Conservation (phyloP, 2,888 invertebrate species). For the Apamea sordens region DNA sequence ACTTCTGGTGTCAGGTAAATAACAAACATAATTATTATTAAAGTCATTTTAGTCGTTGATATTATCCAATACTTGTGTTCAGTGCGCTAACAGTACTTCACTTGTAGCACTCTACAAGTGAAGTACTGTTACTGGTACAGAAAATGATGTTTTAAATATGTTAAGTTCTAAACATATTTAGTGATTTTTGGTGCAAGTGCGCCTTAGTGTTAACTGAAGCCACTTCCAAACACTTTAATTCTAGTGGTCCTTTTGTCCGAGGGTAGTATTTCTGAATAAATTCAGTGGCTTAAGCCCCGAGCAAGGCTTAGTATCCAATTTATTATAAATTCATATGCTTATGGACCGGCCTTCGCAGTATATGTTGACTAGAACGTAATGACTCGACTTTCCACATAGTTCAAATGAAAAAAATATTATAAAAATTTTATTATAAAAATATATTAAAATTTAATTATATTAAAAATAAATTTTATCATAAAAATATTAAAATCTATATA, state of each 20-base stretch:
- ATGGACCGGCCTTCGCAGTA: slow-evolving; percentile 52
- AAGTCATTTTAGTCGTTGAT: too few species aligned
- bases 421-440: too few species aligned
- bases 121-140: too few species aligned
- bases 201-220: neutral
- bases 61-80: too few species aligned
- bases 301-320: slow-evolving; percentile 72
- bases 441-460: too few species aligned
- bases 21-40: too few species aligned
- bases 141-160: neutral
- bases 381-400: slow-evolving; percentile 1
- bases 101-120: too few species aligned
- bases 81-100: too few species aligned
- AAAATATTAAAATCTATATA: too few species aligned
- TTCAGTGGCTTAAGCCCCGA: slow-evolving; percentile 64
- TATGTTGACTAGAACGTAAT: slow-evolving; percentile 39
- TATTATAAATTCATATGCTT: slow-evolving; percentile 79
- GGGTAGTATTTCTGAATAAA: slow-evolving; percentile 72
- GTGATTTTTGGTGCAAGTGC: neutral
- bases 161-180: neutral
- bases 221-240: slow-evolving; percentile 48
- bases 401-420: too few species aligned
- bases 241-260: slow-evolving; percentile 49
- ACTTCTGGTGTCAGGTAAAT: too few species aligned
- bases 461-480: too few species aligned